These are phyloP conservation scores for Geopemphigus sp. DNA, from an alignment of 1,140 invertebrate genomes.

Conservation along the genomic window DNA sequence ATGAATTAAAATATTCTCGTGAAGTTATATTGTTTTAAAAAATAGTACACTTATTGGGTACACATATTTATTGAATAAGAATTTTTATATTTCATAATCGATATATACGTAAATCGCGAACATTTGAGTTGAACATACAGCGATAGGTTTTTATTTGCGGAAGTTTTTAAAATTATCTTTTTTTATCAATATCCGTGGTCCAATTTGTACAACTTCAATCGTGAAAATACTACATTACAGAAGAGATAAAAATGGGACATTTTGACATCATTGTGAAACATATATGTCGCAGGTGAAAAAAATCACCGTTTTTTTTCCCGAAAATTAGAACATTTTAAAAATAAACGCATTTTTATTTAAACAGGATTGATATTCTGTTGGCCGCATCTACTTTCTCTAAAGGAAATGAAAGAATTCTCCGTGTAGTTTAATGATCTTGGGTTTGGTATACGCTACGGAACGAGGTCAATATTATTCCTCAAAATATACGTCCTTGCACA, in stretches of 20 bases:
- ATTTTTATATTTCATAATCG: no score
- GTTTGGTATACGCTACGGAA: neutral
- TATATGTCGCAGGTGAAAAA: neutral
- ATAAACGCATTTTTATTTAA: conserved; percentile 17
- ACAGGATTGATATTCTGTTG: conserved; percentile 12
- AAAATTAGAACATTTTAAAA: conserved; percentile 32
- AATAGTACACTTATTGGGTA: no score
- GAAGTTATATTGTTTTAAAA: neutral
- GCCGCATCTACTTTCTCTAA: conserved; percentile 23
- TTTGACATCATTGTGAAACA: neutral
- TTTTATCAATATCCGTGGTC: neutral
- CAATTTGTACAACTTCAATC: conserved; percentile 9
- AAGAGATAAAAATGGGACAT: neutral
- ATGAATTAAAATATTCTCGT: neutral
- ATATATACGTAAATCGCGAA: neutral
- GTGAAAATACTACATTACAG: neutral
- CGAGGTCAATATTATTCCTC: conserved; percentile 35
- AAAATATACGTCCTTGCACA: conserved; percentile 20
- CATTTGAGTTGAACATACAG: neutral
- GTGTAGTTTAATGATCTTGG: conserved; percentile 36
- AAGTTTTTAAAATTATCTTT: neutral
- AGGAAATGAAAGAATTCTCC: conserved; percentile 30
- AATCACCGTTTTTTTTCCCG: neutral
- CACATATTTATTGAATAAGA: neutral
- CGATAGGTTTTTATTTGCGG: neutral